Percentiles rank a stretch among this genome's conserved stretches.
Evolutionary conservation across 2,888 invertebrate species (phyloP).

Genomic region (Lasioglossum pauxillum): DNA sequence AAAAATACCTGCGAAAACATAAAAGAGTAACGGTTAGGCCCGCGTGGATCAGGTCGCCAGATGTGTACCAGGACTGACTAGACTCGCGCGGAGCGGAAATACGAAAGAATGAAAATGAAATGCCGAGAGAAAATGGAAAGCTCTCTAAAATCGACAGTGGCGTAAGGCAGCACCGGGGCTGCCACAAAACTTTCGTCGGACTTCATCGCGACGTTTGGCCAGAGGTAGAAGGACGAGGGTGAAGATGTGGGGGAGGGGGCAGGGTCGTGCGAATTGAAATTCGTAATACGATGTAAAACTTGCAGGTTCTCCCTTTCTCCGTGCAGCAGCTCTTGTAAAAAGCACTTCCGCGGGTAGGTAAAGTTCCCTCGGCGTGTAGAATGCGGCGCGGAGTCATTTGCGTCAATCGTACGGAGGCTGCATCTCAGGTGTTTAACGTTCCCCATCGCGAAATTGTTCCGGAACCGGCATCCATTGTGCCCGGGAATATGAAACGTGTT

Average conservation of each 20-base stretch:
- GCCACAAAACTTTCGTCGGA: not conserved
- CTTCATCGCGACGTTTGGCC: not conserved
- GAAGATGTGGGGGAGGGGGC: not conserved
- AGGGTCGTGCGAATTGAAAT: conserved; percentile 41
- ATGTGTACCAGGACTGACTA: not conserved
- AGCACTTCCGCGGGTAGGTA: conserved; percentile 26
- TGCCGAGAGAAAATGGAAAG: not conserved
- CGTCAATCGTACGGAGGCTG: conserved; percentile 44
- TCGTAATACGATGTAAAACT: conserved; percentile 52
- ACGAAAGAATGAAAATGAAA: not conserved
- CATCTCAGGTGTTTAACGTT: conserved; percentile 68
- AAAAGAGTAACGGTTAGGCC: no score
- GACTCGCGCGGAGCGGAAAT: not conserved
- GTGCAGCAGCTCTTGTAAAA: conserved; percentile 34
- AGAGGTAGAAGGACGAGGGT: not conserved
- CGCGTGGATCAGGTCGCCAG: not conserved
- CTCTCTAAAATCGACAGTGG: not conserved
- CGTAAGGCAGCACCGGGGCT: not conserved
- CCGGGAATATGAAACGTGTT: conserved; percentile 73
- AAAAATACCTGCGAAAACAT: no score
- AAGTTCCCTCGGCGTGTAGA: conserved; percentile 14
- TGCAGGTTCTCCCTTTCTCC: not conserved
- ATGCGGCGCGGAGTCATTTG: conserved; percentile 30
- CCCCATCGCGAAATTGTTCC: conserved; percentile 71
- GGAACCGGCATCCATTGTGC: conserved; percentile 69